Evolutionary conservation across 1,140 invertebrate species (phyloP).

Genomic region (Nomia melanderi): DNA sequence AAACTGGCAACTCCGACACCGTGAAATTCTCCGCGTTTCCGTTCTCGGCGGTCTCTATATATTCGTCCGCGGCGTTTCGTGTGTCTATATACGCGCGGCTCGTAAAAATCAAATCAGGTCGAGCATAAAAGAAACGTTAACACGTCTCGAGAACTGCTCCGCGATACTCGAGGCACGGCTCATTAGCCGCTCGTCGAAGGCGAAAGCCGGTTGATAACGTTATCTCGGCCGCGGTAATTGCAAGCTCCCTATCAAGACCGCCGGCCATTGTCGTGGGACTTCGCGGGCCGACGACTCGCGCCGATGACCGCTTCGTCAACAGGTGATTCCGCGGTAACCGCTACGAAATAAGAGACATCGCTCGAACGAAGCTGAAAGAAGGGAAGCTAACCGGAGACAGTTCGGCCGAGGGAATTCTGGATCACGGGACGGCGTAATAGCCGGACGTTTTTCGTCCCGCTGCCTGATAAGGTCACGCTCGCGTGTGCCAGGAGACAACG

Average conservation of each 20-base stretch:
- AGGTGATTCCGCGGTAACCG: conserved; percentile 23
- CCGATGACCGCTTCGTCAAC: conserved; percentile 18
- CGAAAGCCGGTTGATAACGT: conserved; percentile 40
- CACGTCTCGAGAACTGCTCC: not conserved
- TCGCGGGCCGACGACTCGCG: too few relatives aligned
- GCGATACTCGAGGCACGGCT: not conserved
- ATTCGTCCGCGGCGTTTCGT: too few relatives aligned
- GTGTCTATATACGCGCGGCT: too few relatives aligned
- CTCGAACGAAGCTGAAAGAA: too few relatives aligned
- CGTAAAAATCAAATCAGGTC: not conserved
- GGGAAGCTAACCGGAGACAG: too few relatives aligned
- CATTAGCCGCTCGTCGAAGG: conserved; percentile 18
- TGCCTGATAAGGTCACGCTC: conserved; percentile 29
- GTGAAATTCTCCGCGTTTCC: too few relatives aligned
- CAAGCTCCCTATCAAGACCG: not conserved
- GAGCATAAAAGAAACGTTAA: not conserved
- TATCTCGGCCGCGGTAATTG: conserved; percentile 31
- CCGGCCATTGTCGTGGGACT: conserved; percentile 27
- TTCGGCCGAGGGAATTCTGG: too few relatives aligned
- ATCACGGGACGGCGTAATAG: too few relatives aligned
- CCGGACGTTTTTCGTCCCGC: too few relatives aligned
- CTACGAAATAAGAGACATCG: too few relatives aligned
- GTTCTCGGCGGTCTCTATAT: too few relatives aligned
- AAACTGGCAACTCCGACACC: too few relatives aligned
- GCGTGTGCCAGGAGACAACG: conserved; percentile 18